A percentile compares a stretch with the other conserved stretches of the same genome.
Evolutionary conservation across 2,797 vertebrate genomes (phyloP).

Genomic region (Todus mexicanus): DNA sequence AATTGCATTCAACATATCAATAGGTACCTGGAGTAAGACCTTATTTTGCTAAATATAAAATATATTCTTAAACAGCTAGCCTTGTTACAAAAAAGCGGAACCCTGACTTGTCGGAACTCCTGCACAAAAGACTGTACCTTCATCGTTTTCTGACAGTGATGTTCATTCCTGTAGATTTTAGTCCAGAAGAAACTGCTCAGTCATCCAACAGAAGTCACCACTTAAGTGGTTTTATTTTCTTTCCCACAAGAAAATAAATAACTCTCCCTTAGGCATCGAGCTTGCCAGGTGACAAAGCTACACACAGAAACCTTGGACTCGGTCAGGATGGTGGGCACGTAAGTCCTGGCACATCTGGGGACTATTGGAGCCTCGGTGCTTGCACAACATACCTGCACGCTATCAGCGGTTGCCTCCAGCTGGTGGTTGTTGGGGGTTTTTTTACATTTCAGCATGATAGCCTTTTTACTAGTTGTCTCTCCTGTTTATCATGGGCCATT

Average conservation of each 20-base stretch:
- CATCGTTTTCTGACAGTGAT: neutral
- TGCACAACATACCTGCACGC: neutral
- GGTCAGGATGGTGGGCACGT: fast-evolving
- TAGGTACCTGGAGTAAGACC: neutral
- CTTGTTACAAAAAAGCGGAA: neutral
- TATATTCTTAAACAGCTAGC: neutral
- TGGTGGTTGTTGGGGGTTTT: neutral
- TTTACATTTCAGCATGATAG: neutral
- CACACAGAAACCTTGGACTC: neutral
- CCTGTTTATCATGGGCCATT: neutral
- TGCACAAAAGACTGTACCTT: neutral
- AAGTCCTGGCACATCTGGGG: neutral
- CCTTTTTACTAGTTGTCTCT: neutral
- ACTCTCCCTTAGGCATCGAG: neutral
- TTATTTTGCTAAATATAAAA: neutral
- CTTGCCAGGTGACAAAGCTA: neutral
- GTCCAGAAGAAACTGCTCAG: neutral
- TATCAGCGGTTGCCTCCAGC: neutral
- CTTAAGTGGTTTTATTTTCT: neutral
- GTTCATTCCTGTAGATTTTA: neutral
- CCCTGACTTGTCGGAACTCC: neutral
- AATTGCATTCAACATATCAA: neutral
- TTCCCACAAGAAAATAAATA: neutral
- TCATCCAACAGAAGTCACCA: neutral
- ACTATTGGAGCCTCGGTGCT: fast-evolving